Evolutionary conservation across 2,797 vertebrate genomes (phyloP), one percentile per base, ranked within the genome.

Genomic region (Pogoniulus pusillus): DNA sequence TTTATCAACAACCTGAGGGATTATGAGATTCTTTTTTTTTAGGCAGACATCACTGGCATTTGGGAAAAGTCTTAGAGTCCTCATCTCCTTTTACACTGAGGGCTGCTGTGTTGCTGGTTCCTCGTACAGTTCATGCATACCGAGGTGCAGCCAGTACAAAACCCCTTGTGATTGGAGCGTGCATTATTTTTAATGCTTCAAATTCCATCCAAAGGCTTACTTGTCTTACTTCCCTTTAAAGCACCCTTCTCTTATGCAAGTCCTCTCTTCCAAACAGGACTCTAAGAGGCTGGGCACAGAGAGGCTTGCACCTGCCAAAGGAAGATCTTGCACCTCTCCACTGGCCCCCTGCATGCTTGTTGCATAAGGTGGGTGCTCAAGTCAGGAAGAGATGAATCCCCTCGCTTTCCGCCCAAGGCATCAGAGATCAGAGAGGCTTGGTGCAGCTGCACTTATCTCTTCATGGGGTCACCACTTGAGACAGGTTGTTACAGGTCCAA

Each of bases 321-420:
- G 7, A 63, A 55, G 13, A 34, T 5, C 22, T 34, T 27, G 10
- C 24, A 53, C 14, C 32, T 57, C n/a, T 62, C 74, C 39, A 26
- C 60, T 2, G 1, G 3, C 6, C 29, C 10, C n/a, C 0, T 0
- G 2, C 2, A 0, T 12, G 43, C 43, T 18, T 45, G 43, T 45
- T 20, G 43, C 43, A 45, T 20, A 19, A 43, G 18, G 43, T 45
- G 43, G 20, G 16, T 10, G 43, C 18, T 45, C 19, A 45, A 45
- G 19, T 20, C 18, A 45, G 43, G 18, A 45, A 45, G 43, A 45
- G 43, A 45, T 20, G 43, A 20, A 45, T 45, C 9, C 43, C 43
- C 43, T 20, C 19, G 18, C 18, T 19, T 20, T 45, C 7, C 18
- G 45, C 19, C 43, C 43, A 45, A 45, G 43, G 17, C 10, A 9